Evolutionary conservation across 1,140 invertebrate species (phyloP).

Genomic region (Saccostrea echinata): DNA sequence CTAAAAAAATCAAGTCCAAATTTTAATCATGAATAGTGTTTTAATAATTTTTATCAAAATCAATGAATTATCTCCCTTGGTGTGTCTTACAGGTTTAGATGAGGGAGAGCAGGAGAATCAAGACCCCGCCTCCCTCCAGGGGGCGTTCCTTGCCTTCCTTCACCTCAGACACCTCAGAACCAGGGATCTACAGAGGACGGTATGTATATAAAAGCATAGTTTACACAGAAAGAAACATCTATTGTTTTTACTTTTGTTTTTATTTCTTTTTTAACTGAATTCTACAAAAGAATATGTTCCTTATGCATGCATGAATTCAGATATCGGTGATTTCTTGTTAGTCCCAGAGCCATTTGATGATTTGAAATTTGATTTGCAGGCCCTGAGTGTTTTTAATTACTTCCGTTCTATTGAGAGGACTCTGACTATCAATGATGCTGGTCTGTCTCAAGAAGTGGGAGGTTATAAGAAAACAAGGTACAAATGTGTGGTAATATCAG

Average conservation of each 20-base stretch:
- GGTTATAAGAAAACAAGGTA: conserved; percentile 66
- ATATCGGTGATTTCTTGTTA: not conserved
- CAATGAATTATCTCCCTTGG: not conserved
- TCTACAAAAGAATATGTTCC: no score
- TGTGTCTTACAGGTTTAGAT: conserved; percentile 75
- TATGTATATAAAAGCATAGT: conserved; percentile 56
- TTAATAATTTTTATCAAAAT: not conserved
- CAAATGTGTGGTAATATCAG: not conserved
- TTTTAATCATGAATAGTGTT: not conserved
- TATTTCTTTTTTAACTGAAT: no score
- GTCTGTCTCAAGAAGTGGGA: conserved; percentile 74
- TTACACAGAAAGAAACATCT: not conserved
- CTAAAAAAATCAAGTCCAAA: no score
- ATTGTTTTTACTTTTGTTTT: no score
- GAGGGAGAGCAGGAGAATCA: conserved; percentile 76
- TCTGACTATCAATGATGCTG: conserved; percentile 79
- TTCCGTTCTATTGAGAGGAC: conserved; percentile 80
- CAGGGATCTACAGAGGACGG: conserved; percentile 76
- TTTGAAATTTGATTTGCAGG: conserved; percentile 61
- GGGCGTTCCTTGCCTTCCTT: conserved; percentile 78
- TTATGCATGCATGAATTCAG: no score
- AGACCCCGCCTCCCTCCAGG: conserved; percentile 73
- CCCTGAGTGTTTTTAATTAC: conserved; percentile 79
- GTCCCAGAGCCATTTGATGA: not conserved
- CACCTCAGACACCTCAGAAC: conserved; percentile 78